Percentiles rank a stretch among this genome's conserved stretches.
Evolutionary conservation across 2,113 vertebrate species (phyloP).

Genomic region (Callocephalon fimbriatum): DNA sequence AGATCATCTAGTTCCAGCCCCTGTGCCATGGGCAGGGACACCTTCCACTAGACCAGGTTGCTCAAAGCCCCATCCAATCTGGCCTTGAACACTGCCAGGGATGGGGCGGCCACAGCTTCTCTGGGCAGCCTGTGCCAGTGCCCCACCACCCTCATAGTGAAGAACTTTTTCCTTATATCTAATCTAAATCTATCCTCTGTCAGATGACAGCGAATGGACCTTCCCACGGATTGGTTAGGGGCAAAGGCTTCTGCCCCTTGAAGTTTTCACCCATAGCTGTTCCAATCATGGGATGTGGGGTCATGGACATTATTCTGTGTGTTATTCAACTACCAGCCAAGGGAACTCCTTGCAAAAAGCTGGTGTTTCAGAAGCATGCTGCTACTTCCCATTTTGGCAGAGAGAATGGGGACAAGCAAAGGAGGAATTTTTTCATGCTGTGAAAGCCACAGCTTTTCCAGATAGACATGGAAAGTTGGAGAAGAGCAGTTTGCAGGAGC

Average conservation of each 20-base stretch:
- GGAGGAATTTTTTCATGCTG: neutral
- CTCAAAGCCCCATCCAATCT: neutral
- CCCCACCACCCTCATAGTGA: neutral
- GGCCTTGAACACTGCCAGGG: neutral
- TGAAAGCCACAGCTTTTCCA: neutral
- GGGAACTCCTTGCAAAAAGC: neutral
- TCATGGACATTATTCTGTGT: neutral
- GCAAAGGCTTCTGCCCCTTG: neutral
- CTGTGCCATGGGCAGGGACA: neutral
- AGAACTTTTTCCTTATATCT: neutral
- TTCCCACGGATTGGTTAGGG: neutral
- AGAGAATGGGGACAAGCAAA: neutral
- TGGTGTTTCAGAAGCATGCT: neutral
- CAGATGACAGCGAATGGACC: neutral
- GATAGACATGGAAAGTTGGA: rapidly evolving
- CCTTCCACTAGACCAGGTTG: neutral
- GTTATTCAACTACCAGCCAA: neutral
- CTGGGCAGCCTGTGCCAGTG: neutral
- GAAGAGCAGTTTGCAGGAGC: neutral
- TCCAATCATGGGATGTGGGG: rapidly evolving
- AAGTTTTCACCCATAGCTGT: neutral
- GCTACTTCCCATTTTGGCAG: neutral
- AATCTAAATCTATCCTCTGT: too few relatives aligned
- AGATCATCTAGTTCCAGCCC: neutral
- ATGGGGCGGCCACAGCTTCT: neutral